A percentile compares a stretch with the other conserved stretches of the same genome.
Evolutionary conservation across 2,888 invertebrate genomes (phyloP).

Genomic region (Osmoderma eremita): DNA sequence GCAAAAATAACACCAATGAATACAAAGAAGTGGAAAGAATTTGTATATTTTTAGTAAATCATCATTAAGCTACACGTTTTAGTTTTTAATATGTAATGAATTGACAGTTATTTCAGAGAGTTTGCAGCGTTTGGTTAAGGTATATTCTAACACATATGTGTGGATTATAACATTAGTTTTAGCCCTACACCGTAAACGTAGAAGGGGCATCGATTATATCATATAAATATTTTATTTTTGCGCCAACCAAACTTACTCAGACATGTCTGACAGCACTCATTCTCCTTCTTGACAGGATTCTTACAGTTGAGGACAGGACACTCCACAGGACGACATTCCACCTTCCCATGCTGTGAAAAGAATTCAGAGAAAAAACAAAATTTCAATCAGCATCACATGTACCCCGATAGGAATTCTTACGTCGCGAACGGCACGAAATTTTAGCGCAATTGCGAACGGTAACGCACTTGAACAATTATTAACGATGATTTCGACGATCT

Average conservation of each 20-base stretch:
- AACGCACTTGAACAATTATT: constrained; percentile 8
- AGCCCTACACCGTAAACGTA: too few species aligned
- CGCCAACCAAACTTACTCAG: constrained; percentile 73
- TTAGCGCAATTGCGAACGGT: constrained; percentile 16
- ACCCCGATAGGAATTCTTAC: constrained; percentile 18
- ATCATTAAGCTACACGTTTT: too few species aligned
- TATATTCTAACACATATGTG: too few species aligned
- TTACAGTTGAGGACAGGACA: constrained; percentile 83
- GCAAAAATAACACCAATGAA: too few species aligned
- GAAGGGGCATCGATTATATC: too few species aligned
- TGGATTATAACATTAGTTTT: too few species aligned
- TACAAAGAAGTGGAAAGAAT: too few species aligned
- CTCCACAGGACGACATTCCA: constrained; percentile 83
- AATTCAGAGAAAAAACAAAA: constrained; percentile 27
- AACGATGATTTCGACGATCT: not conserved
- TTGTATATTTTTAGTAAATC: too few species aligned
- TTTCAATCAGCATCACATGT: constrained; percentile 23
- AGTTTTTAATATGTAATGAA: too few species aligned
- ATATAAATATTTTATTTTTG: too few species aligned
- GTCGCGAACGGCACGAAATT: constrained; percentile 10
- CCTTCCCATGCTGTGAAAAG: constrained; percentile 78
- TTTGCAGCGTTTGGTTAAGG: too few species aligned
- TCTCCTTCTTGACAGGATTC: constrained; percentile 80
- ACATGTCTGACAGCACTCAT: constrained; percentile 88
- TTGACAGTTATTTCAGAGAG: too few species aligned